Evolutionary conservation across 1,140 invertebrate species (phyloP).

Genomic region (Ostrea denselamellosa): DNA sequence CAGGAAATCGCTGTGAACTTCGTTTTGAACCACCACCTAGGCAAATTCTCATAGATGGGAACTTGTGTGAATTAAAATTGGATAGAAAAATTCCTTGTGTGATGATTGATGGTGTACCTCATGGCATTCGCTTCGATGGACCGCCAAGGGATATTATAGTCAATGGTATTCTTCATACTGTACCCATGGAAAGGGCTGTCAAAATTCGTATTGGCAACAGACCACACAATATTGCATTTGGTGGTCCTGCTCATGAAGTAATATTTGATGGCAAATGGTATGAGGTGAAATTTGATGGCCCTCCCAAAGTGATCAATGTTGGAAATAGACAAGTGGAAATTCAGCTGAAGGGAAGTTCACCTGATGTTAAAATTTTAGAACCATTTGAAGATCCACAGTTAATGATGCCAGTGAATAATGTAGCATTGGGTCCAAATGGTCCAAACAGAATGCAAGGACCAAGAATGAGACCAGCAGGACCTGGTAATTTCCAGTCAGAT

Average conservation of each 20-base stretch:
- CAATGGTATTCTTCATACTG: conserved; percentile 86
- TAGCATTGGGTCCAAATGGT: not conserved
- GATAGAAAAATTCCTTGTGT: conserved; percentile 91
- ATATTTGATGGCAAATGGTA: conserved; percentile 85
- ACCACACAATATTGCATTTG: conserved; percentile 90
- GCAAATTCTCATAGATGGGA: conserved; percentile 89
- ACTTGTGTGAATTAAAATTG: conserved; percentile 90
- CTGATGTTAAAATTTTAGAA: conserved; percentile 82
- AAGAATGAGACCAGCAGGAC: conserved; percentile 28
- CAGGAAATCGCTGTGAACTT: conserved; percentile 68
- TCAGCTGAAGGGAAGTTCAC: conserved; percentile 88
- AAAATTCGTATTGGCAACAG: conserved; percentile 85
- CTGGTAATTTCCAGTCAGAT: conserved; percentile 31
- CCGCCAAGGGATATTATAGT: conserved; percentile 95
- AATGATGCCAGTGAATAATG: conserved; percentile 53
- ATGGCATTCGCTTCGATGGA: conserved; percentile 90
- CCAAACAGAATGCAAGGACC: conserved; percentile 29
- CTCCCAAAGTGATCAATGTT: conserved; percentile 70
- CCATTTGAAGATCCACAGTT: conserved; percentile 59
- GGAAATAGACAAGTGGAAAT: conserved; percentile 88
- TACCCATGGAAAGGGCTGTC: conserved; percentile 90
- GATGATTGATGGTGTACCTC: conserved; percentile 82
- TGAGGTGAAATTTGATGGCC: conserved; percentile 76
- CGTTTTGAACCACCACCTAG: conserved; percentile 76
- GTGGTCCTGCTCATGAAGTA: conserved; percentile 91